A percentile compares a stretch with the other conserved stretches of the same genome.
These are phyloP conservation scores for Hydroisotoma schaefferi DNA, from an alignment of 2,888 invertebrate genomes.

Conservation along the genomic window DNA sequence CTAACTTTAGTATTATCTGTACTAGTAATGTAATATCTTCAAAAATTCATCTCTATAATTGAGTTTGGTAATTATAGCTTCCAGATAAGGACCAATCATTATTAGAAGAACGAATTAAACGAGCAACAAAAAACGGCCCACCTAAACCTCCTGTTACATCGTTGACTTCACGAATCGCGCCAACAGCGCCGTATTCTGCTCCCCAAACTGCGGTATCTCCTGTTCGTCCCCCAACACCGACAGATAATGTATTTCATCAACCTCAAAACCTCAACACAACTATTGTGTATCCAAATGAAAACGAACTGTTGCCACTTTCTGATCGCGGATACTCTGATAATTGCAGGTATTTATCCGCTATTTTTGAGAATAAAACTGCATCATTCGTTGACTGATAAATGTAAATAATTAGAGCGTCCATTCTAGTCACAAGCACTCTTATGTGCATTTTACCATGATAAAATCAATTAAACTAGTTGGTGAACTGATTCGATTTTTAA, in stretches of 20 bases:
- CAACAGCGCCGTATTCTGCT: slow-evolving; percentile 39
- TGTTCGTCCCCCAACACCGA: not conserved
- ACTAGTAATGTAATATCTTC: too few relatives aligned
- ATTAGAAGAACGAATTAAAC: slow-evolving; percentile 92
- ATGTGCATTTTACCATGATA: too few relatives aligned
- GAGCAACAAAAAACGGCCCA: slow-evolving; percentile 63
- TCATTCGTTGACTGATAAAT: too few relatives aligned
- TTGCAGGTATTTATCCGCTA: too few relatives aligned
- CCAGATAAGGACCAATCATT: slow-evolving; percentile 92
- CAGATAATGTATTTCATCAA: slow-evolving; percentile 19
- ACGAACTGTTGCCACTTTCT: not conserved
- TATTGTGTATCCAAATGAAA: not conserved
- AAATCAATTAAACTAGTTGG: not conserved
- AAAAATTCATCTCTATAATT: too few relatives aligned
- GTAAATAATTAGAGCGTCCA: too few relatives aligned
- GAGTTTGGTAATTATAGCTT: too few relatives aligned
- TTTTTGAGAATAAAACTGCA: too few relatives aligned
- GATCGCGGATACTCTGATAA: too few relatives aligned
- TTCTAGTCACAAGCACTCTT: too few relatives aligned
- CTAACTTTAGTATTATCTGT: too few relatives aligned
- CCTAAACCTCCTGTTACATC: too few relatives aligned
- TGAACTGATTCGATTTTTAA: not conserved
- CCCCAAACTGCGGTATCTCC: not conserved
- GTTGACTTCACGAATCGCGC: not conserved
- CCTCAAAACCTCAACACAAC: slow-evolving; percentile 28